phyloP scores from a whole-genome alignment of 2,888 invertebrate genomes.

The Aspidapion aeneum region DNA sequence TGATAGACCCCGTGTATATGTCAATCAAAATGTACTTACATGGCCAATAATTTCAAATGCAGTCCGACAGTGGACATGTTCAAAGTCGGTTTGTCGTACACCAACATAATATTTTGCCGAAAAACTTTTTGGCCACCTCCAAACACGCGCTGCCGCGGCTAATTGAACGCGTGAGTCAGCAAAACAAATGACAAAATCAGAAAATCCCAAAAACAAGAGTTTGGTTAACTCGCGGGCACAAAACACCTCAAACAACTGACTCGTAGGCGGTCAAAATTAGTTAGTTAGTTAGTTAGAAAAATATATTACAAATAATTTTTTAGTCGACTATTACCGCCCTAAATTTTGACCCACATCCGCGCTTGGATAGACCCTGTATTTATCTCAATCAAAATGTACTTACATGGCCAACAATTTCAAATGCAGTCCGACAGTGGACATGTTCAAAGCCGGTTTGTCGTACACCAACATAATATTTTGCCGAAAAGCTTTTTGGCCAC shows the following conservation, averaged over 20 bases:
- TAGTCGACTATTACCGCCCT: too few relatives aligned
- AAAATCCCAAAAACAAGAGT: too few relatives aligned
- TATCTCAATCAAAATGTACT: too few relatives aligned
- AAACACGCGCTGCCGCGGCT: too few relatives aligned
- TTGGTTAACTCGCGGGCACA: not conserved
- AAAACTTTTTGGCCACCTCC: not conserved
- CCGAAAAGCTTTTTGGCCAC: not conserved
- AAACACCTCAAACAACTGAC: not conserved
- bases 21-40: constrained; percentile 23
- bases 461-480: constrained; percentile 16
- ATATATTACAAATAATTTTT: too few relatives aligned
- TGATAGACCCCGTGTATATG: too few relatives aligned
- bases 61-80: constrained; percentile 23
- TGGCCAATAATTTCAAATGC: constrained; percentile 22
- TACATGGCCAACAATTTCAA: constrained; percentile 25
- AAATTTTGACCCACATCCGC: too few relatives aligned
- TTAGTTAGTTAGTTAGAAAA: not conserved
- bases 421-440: constrained; percentile 23
- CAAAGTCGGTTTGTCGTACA: constrained; percentile 13
- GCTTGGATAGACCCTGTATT: too few relatives aligned
- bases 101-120: constrained; percentile 14
- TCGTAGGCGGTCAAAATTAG: not conserved
- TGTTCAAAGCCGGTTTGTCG: constrained; percentile 13
- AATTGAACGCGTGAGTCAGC: not conserved
- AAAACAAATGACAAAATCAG: too few relatives aligned